Conservation (phyloP, 2,113 vertebrate species). For the Nesogale talazaci region DNA sequence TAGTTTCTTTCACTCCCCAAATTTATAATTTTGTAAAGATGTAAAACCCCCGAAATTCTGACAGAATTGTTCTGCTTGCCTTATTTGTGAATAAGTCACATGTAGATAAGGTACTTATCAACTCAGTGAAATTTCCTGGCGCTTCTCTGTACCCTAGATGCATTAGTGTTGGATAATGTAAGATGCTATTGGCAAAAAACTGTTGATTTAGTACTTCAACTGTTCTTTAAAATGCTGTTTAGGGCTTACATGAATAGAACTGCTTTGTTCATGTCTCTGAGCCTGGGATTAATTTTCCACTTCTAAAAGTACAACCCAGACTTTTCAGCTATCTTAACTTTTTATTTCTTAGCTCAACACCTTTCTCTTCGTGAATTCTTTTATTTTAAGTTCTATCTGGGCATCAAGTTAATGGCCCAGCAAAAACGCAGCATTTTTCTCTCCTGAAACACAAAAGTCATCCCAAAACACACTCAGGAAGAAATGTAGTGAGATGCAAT, state of each 20-base stretch:
- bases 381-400: constrained; percentile 53
- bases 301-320: neutral
- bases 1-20: neutral
- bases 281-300: neutral
- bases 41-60: neutral
- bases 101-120: neutral
- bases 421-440: constrained; percentile 8
- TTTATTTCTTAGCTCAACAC: constrained; percentile 3
- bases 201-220: neutral
- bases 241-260: neutral
- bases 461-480: neutral
- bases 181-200: neutral
- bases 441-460: neutral
- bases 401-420: constrained; percentile 46
- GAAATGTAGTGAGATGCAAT: constrained; percentile 7
- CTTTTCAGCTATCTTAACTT: neutral
- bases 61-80: neutral
- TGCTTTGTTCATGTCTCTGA: neutral
- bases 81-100: neutral
- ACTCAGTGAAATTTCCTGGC: neutral
- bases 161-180: neutral
- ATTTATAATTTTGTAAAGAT: neutral
- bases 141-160: neutral
- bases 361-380: constrained; percentile 30
- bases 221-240: neutral